These are phyloP conservation scores for Carassius auratus DNA, from an alignment of 2,113 vertebrate genomes.

Conservation along the genomic window DNA sequence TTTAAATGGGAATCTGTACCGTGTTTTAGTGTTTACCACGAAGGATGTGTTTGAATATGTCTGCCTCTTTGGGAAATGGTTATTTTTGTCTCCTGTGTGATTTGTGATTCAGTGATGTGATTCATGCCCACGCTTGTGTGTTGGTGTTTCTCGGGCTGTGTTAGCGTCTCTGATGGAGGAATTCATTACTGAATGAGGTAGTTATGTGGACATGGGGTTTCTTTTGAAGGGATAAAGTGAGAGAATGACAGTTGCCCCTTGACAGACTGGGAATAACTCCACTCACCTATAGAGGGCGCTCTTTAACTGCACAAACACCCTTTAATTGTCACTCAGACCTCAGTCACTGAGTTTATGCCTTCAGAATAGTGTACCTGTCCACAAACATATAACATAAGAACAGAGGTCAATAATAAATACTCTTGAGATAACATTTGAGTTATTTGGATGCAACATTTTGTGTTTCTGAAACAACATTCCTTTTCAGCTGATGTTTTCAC, in stretches of 20 bases:
- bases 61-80: background rate
- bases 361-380: background rate
- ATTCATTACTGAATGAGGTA: no score
- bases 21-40: background rate
- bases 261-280: background rate
- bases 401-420: background rate
- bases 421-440: background rate
- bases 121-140: background rate
- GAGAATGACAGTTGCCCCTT: background rate
- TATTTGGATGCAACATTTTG: background rate
- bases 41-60: background rate
- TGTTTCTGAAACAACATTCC: no score
- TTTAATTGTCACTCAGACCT: background rate
- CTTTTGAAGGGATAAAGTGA: background rate
- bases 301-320: constrained; percentile 42
- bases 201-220: background rate
- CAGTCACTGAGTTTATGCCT: background rate
- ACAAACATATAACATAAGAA: background rate
- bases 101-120: background rate
- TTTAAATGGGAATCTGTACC: background rate
- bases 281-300: constrained; percentile 63
- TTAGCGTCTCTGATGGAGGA: background rate
- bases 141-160: background rate
- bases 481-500: background rate
- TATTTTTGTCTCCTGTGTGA: constrained; percentile 1